These are phyloP conservation scores for Melanerpes formicivorus DNA, from an alignment of 2,113 vertebrate species.

Conservation along the genomic window DNA sequence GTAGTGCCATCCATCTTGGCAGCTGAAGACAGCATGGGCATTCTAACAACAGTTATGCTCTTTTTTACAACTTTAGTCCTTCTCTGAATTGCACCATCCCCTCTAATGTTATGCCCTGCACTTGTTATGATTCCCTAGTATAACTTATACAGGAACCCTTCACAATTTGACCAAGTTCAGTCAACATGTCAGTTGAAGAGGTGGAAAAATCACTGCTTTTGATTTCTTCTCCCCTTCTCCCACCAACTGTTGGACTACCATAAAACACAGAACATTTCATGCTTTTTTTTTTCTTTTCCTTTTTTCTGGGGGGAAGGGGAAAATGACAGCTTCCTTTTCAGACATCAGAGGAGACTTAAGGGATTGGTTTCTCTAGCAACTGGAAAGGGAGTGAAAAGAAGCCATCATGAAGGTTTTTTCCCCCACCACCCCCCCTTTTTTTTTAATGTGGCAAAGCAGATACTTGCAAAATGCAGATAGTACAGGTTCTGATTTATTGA, in stretches of 20 bases:
- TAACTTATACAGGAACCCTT: background rate
- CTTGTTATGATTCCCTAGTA: background rate
- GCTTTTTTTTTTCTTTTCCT: background rate
- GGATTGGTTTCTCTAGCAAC: constrained; percentile 70
- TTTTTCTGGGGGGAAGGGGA: constrained; percentile 3
- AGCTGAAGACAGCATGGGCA: background rate
- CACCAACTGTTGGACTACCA: background rate
- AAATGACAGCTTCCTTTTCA: constrained; percentile 50
- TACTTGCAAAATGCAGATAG: constrained; percentile 61
- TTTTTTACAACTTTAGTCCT: background rate
- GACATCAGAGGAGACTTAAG: constrained; percentile 27
- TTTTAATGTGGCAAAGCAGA: constrained; percentile 55
- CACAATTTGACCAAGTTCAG: constrained; percentile 24
- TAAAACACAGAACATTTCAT: constrained; percentile 20
- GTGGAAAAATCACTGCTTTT: constrained; percentile 38
- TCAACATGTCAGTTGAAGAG: constrained; percentile 24
- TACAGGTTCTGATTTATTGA: constrained; percentile 56
- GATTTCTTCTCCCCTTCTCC: background rate
- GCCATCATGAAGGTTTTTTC: constrained; percentile 20
- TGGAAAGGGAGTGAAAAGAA: constrained; percentile 22
- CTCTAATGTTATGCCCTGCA: background rate
- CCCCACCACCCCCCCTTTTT: constrained; percentile 27
- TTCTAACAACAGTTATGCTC: background rate
- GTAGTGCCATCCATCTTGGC: background rate
- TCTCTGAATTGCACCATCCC: background rate